These are phyloP conservation scores for Aspidiotus rigidus DNA, from an alignment of 2,888 invertebrate genomes.

Conservation along the genomic window DNA sequence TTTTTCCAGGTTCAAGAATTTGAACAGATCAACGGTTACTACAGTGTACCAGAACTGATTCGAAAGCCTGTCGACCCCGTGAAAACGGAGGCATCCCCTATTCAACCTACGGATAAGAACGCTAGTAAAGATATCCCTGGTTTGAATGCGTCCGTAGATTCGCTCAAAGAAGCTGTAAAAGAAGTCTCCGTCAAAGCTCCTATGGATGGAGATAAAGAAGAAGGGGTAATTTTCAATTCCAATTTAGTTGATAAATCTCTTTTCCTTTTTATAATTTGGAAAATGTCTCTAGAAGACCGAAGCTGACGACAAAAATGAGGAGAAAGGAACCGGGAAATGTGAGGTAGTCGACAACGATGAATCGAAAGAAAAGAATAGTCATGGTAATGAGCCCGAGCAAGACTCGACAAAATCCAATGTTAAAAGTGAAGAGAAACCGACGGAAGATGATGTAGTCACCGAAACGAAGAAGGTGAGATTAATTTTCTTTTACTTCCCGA, in stretches of 20 bases:
- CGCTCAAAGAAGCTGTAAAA: conserved; percentile 35
- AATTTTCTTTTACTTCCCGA: too few species aligned
- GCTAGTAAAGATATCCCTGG: neutral
- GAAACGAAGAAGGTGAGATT: neutral
- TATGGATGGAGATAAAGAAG: neutral
- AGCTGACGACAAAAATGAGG: conserved; percentile 40
- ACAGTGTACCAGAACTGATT: conserved; percentile 90
- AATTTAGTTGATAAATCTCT: too few species aligned
- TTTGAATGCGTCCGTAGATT: neutral
- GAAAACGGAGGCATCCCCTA: conserved; percentile 1
- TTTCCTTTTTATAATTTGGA: too few species aligned
- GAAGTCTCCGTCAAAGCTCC: conserved; percentile 39
- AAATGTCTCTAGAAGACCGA: conserved; percentile 29
- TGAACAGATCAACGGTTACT: conserved; percentile 94
- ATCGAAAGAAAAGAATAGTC: too few species aligned
- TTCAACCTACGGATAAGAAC: neutral
- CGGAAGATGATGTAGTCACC: conserved; percentile 10
- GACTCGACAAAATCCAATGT: conserved; percentile 10
- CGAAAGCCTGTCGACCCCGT: conserved; percentile 57
- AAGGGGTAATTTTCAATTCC: too few species aligned
- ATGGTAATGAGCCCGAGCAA: too few species aligned
- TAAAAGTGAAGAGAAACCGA: conserved; percentile 32
- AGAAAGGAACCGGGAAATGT: neutral
- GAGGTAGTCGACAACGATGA: conserved; percentile 5
- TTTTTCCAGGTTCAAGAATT: conserved; percentile 79